Evolutionary conservation across 2,888 invertebrate species (phyloP).

Genomic region (Elegia similella): DNA sequence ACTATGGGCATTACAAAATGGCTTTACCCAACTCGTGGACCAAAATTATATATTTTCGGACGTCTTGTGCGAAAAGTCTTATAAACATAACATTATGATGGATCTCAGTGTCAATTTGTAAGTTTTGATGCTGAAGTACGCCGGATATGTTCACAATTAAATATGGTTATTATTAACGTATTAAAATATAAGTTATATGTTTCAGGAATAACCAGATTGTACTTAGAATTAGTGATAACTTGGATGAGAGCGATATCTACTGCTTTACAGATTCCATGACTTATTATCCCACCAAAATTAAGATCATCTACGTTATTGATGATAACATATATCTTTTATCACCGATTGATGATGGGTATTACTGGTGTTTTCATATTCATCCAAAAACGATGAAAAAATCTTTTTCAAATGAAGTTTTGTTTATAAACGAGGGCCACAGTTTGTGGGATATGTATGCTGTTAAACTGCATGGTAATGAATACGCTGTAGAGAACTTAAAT

Average conservation of each 20-base stretch:
- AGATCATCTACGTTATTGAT: not conserved
- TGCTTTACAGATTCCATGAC: slow-evolving; percentile 25
- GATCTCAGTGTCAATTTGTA: not conserved
- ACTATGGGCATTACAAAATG: not conserved
- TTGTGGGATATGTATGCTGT: not conserved
- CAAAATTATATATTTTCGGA: not conserved
- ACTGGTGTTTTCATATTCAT: slow-evolving; percentile 63
- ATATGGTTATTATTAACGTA: not conserved
- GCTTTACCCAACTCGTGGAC: not conserved
- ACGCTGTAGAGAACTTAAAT: not conserved
- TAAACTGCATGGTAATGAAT: not conserved
- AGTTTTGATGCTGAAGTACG: not conserved
- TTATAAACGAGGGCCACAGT: not conserved
- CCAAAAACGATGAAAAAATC: slow-evolving; percentile 24
- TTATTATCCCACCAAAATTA: not conserved
- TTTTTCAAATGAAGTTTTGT: not conserved
- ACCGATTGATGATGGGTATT: slow-evolving; percentile 50
- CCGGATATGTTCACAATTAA: too few relatives aligned
- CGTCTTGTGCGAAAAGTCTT: not conserved
- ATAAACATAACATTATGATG: not conserved
- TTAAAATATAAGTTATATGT: not conserved
- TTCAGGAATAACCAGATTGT: slow-evolving; percentile 4
- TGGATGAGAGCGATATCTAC: slow-evolving; percentile 27
- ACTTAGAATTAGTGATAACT: not conserved
- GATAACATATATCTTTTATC: not conserved